Base-by-base conservation (phyloP, 2,113 vertebrate species). In the Donacobius atricapilla region DNA sequence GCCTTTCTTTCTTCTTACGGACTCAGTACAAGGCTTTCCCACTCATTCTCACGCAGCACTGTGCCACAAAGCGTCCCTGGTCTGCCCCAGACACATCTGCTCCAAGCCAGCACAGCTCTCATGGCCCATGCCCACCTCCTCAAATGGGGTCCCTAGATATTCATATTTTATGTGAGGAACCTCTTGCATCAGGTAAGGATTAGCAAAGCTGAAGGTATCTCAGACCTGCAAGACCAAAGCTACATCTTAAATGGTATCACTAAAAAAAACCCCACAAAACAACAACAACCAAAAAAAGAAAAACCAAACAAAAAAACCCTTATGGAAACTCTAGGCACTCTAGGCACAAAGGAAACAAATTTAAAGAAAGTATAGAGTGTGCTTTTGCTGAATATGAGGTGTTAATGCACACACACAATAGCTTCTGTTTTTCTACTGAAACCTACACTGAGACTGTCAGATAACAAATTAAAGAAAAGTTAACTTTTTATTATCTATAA, bases 31-130 rank as follows among this genome's bases (percentile, higher is more conserved):
- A 91, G 81, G 42, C 15, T 68, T 35, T 35, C 69, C 44, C 28
- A 1, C 25, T 85, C 15, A 4, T 40, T 63, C 35, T 75, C 2
- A 0, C 30, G 9, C 56, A 60, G 35, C 54, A 78, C 11, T 42
- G 44, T 2, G 2, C 54, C 53, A 12, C 37, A 21, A 61, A 85
- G 28, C 0, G 0, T 16, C 21, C 14, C 7, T 10, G 37, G 3
- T 88, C 51, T 93, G 25, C 71, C 24, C 23, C 28, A 66, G 60
- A 37, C 30, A 56, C 5, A 0, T 24, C 33, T 75, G 48, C 13
- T 63, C n/a, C 15, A 57, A 76, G 15, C 35, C 37, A 89, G 72
- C 69, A 83, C 24, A 57, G 33, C 27, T 58, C 83, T 56, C 40
- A 35, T 23, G 3, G 5, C 14, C 23, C 42, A 20, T 70, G 68